phyloP scores from a whole-genome alignment of 2,888 invertebrate species.

The Lacanobia oleracea region DNA sequence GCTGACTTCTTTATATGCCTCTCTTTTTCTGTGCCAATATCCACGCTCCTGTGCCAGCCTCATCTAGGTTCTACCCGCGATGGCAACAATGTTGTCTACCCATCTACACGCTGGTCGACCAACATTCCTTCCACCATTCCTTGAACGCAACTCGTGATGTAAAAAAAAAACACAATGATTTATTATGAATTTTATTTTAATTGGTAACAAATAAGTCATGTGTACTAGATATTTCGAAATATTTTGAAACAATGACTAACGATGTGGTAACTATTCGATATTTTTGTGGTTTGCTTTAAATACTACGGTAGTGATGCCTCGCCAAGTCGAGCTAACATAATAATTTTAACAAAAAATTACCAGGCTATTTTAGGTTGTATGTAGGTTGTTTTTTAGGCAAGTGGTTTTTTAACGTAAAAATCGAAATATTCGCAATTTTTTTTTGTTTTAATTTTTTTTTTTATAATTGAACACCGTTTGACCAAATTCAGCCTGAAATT shows the following conservation, averaged over 20 bases:
- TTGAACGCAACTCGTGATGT: too few relatives aligned
- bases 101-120: too few relatives aligned
- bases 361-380: not conserved
- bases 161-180: not conserved
- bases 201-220: slow-evolving; percentile 2
- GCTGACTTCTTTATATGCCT: too few relatives aligned
- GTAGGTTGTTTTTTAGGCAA: not conserved
- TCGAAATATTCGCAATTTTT: not conserved
- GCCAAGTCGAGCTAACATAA: slow-evolving; percentile 9
- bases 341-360: slow-evolving; percentile 1
- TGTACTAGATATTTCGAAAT: not conserved
- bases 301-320: not conserved
- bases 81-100: too few relatives aligned
- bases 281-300: slow-evolving; percentile 5
- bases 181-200: slow-evolving; percentile 1
- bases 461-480: too few relatives aligned
- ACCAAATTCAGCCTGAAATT: not conserved
- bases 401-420: slow-evolving; percentile 3
- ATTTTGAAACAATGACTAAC: slow-evolving; percentile 41
- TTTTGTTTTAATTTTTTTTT: too few relatives aligned
- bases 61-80: too few relatives aligned
- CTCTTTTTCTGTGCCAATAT: too few relatives aligned
- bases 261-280: slow-evolving; percentile 39
- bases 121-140: too few relatives aligned
- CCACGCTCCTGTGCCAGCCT: too few relatives aligned